Conservation (phyloP, 2,888 invertebrate genomes). For the Proisotoma minuta region DNA sequence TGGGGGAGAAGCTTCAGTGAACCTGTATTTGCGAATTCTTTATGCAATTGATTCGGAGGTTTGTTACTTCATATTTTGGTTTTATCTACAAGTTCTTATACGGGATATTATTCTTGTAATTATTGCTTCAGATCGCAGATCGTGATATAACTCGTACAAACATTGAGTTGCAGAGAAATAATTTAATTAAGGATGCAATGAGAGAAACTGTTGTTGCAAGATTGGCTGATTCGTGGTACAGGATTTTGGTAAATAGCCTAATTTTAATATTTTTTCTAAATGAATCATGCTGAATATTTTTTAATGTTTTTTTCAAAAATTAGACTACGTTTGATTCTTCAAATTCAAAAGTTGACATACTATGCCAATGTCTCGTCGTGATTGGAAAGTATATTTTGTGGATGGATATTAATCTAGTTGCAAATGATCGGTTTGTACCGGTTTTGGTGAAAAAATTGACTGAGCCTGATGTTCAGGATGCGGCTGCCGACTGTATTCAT, state of each 20-base stretch:
- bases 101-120: too few species aligned
- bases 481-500: constrained; percentile 56
- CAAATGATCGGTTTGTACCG: constrained; percentile 56
- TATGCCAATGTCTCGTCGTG: constrained; percentile 36
- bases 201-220: constrained; percentile 55
- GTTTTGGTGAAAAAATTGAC: constrained; percentile 53
- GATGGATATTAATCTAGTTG: constrained; percentile 59
- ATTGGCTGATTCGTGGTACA: constrained; percentile 57
- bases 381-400: constrained; percentile 58
- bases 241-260: constrained; percentile 54
- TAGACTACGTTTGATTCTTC: constrained; percentile 50
- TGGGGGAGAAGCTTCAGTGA: constrained; percentile 52
- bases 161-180: constrained; percentile 54
- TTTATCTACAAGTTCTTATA: too few species aligned
- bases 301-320: too few species aligned
- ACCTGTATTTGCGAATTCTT: constrained; percentile 56
- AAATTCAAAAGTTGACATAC: constrained; percentile 13
- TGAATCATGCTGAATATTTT: not conserved
- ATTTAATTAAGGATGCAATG: constrained; percentile 57
- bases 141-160: constrained; percentile 52
- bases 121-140: constrained; percentile 50
- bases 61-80: not conserved
- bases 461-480: constrained; percentile 50
- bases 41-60: constrained; percentile 57
- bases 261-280: not conserved